phyloP scores from a whole-genome alignment of 2,113 vertebrate species.

The Sphaerodactylus townsendi region DNA sequence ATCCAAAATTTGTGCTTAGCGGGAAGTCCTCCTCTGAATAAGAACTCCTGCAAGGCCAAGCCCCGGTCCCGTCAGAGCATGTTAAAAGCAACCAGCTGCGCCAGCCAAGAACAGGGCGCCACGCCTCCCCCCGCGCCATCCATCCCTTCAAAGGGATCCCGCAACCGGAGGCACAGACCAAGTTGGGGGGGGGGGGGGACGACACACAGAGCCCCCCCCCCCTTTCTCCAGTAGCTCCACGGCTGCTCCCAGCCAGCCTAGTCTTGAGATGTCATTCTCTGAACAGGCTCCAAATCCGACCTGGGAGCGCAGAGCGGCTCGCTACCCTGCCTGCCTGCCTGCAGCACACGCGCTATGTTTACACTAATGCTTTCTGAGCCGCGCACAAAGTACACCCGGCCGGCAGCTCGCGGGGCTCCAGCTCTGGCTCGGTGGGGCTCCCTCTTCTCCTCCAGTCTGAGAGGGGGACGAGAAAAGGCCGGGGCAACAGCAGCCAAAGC shows the following conservation, averaged over 20 bases:
- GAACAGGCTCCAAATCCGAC: constrained; percentile 35
- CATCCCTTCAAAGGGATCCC: rapidly evolving
- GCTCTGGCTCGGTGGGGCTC: constrained; percentile 54
- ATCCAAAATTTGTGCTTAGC: too few relatives aligned
- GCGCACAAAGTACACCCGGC: constrained; percentile 5
- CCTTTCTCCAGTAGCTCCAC: constrained; percentile 1
- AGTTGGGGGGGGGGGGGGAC: constrained; percentile 14
- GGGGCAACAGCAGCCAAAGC: constrained; percentile 59
- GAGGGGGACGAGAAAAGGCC: constrained; percentile 65
- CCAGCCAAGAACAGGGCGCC: background rate
- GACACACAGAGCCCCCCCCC: constrained; percentile 36
- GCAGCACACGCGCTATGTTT: constrained; percentile 54
- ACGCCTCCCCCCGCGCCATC: too few relatives aligned
- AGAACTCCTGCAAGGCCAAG: too few relatives aligned
- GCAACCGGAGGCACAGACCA: background rate
- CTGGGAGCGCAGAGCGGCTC: constrained; percentile 20
- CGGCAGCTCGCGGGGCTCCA: constrained; percentile 46
- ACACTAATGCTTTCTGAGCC: constrained; percentile 47
- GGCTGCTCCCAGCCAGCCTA: constrained; percentile 45
- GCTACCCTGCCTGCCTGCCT: too few relatives aligned
- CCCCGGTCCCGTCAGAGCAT: background rate
- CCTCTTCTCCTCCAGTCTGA: constrained; percentile 54
- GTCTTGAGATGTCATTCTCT: constrained; percentile 49
- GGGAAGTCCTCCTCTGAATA: too few relatives aligned
- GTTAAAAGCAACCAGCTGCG: background rate